phyloP scores from a whole-genome alignment of 2,797 vertebrate species.

The Amniataba percoides region DNA sequence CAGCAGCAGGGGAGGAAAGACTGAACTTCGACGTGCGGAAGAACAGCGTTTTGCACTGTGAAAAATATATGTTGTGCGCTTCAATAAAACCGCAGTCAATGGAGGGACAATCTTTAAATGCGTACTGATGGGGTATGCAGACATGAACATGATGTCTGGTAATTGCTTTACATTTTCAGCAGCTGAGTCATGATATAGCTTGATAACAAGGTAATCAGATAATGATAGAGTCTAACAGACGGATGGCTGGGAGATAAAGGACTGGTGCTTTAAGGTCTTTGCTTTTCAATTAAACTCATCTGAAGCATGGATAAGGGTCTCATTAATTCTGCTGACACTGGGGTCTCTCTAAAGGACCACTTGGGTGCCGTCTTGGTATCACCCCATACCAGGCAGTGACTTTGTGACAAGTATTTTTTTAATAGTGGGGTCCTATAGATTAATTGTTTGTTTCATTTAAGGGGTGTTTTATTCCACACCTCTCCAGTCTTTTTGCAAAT shows the following conservation, averaged over 20 bases:
- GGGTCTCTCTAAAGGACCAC: conserved; percentile 28
- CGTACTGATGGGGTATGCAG: conserved; percentile 25
- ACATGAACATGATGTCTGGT: conserved; percentile 40
- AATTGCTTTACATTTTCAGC: conserved; percentile 62
- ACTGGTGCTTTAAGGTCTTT: conserved; percentile 54
- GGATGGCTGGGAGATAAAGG: conserved; percentile 55
- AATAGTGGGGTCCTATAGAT: conserved; percentile 3
- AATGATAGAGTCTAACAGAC: conserved; percentile 63
- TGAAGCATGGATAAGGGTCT: conserved; percentile 59
- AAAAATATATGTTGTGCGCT: conserved; percentile 49
- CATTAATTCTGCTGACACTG: conserved; percentile 65
- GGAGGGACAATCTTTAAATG: conserved; percentile 33
- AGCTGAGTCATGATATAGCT: conserved; percentile 45
- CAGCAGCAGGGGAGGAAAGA: conserved; percentile 68
- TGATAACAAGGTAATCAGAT: conserved; percentile 67
- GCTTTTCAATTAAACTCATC: conserved; percentile 73
- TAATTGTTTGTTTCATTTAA: background rate
- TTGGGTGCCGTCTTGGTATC: conserved; percentile 9
- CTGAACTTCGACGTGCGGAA: conserved; percentile 45
- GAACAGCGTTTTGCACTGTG: conserved; percentile 23
- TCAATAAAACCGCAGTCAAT: conserved; percentile 21
- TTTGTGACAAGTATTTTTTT: conserved; percentile 18
- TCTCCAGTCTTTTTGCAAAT: background rate
- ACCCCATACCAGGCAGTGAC: background rate
- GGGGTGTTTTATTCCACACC: background rate